These are phyloP conservation scores for Neodiprion virginianus DNA, from an alignment of 1,140 invertebrate genomes.

Conservation along the genomic window DNA sequence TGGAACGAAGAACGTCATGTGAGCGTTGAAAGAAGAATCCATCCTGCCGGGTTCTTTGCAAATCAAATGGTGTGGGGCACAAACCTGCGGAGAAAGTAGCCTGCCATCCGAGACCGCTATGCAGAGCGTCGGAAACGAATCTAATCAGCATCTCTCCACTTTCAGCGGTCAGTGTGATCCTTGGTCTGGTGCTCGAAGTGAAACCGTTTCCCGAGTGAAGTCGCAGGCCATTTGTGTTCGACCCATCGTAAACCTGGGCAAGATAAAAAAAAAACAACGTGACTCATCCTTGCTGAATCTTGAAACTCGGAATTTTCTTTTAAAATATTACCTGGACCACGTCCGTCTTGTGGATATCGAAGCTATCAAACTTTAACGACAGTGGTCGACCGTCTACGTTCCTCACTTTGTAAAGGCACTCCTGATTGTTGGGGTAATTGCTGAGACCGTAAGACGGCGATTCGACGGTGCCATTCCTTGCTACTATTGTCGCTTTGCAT, in stretches of 20 bases:
- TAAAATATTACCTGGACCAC: constrained; percentile 72
- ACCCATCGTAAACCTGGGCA: constrained; percentile 82
- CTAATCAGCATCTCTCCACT: constrained; percentile 90
- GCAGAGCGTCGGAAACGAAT: constrained; percentile 88
- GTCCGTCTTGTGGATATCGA: constrained; percentile 86
- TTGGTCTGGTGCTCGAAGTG: constrained; percentile 78
- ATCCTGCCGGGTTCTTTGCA: background rate
- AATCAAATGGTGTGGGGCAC: background rate
- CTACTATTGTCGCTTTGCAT: constrained; percentile 82
- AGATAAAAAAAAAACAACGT: constrained; percentile 11
- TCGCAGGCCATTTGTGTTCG: constrained; percentile 81
- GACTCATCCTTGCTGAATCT: background rate
- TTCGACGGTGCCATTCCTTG: constrained; percentile 82
- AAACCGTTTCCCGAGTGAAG: constrained; percentile 91
- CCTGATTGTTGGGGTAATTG: constrained; percentile 91
- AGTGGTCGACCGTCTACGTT: constrained; percentile 83
- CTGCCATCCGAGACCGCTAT: constrained; percentile 84
- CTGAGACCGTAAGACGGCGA: constrained; percentile 86
- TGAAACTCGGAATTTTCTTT: background rate
- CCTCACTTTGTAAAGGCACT: constrained; percentile 87
- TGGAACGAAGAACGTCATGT: constrained; percentile 53
- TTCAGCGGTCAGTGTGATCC: constrained; percentile 89
- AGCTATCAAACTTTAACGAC: constrained; percentile 86
- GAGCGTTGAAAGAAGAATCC: constrained; percentile 18
- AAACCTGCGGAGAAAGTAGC: constrained; percentile 90